phyloP scores from a whole-genome alignment of 2,888 invertebrate species.

The Polyommatus iphigenia region DNA sequence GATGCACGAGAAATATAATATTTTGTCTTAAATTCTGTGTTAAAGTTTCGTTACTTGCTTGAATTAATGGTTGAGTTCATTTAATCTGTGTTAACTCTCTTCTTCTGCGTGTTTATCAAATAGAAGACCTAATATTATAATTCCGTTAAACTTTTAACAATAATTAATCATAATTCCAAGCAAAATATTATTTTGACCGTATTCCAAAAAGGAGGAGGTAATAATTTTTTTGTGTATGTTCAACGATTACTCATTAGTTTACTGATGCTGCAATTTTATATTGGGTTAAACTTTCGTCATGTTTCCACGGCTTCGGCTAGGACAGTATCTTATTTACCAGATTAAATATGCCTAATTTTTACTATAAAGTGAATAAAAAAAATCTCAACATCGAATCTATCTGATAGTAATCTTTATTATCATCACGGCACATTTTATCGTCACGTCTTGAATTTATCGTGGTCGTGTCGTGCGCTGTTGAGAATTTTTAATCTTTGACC shows the following conservation, averaged over 20 bases:
- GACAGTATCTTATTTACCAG: background rate
- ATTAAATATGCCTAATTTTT: background rate
- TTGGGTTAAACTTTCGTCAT: no score
- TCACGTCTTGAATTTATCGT: constrained; percentile 10
- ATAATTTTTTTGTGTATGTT: no score
- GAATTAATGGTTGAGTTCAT: background rate
- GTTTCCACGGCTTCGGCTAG: no score
- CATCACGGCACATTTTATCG: background rate
- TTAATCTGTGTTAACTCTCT: background rate
- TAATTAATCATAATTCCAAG: no score
- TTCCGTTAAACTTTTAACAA: background rate
- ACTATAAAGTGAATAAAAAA: background rate
- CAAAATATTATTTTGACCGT: no score
- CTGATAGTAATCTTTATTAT: background rate
- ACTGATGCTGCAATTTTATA: no score
- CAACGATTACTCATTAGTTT: no score
- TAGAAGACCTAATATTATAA: background rate
- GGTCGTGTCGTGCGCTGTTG: constrained; percentile 34
- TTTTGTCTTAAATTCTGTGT: no score
- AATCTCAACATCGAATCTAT: background rate
- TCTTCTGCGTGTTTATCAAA: background rate
- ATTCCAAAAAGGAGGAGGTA: no score
- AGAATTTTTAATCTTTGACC: constrained; percentile 47
- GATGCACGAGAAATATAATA: background rate
- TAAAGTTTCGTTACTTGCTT: background rate